Base-by-base conservation (phyloP, 2,113 vertebrate species). In the Tinamus guttatus region DNA sequence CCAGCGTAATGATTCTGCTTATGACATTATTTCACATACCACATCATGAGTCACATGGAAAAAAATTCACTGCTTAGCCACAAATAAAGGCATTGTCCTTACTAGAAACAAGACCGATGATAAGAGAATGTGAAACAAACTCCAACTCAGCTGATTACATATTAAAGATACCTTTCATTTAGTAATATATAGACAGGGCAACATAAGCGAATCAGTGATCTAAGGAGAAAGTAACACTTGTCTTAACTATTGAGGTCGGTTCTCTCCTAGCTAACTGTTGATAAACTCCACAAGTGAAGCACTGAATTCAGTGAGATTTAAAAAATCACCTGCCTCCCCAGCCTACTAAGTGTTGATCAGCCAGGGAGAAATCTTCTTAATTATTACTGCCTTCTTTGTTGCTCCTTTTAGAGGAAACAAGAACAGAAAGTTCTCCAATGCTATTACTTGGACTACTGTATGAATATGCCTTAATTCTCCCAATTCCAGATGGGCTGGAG, bases 131-230 rank as follows among this genome's bases (percentile, higher is more conserved):
- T 40, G 95, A 81, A 96, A 90, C 75, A 73, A 84, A 93, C 78
- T 93, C 76, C 92, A 90, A 70, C 51, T 91, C 93, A 97, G 89
- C 54, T 27, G 77, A 68, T 4, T 88, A 73, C 62, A 85, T 71
- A 91, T 70, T 79, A 89, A 95, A 90, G 95, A 90, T 58, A 64
- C 71, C 95, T 91, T 92, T 69, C 64, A 86, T 86, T 93, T 78
- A 94, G 16, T 28, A 76, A 69, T 19, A 32, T 32, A 32, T 6
- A 74, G 68, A 9, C 6, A 67, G 58, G 93, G 79, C 68, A 94
- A 36, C 49, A 69, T 59, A 82, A 94, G 90, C 65, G 19, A 75
- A 89, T 90, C 67, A 90, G 69, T 59, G 90, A 92, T 77, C 81
- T 38, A 81, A 92, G 82, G 65, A 87, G 63, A 93, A 77, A 91